Conservation (phyloP, 1,140 invertebrate species). For the Oncopodura yosiiana region DNA sequence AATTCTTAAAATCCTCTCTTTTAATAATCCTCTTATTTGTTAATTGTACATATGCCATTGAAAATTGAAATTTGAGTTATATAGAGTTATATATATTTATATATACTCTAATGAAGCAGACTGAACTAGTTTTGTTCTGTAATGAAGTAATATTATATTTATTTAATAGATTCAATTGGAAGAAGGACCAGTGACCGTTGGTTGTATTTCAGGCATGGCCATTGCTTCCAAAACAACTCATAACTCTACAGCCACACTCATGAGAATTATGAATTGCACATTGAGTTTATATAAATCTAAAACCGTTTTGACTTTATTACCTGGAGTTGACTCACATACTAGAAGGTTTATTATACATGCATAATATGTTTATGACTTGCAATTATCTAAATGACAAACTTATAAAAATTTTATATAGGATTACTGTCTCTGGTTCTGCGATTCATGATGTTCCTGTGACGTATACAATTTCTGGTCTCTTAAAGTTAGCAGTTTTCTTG, state of each 20-base stretch:
- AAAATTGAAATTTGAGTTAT: too few species aligned
- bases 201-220: slow-evolving; percentile 46
- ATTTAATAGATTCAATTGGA: slow-evolving; percentile 39
- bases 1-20: too few species aligned
- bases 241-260: slow-evolving; percentile 43
- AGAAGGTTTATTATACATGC: too few species aligned
- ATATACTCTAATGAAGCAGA: too few species aligned
- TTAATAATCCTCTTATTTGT: too few species aligned
- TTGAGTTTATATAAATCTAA: slow-evolving; percentile 36
- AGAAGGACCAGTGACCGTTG: slow-evolving; percentile 36
- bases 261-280: slow-evolving; percentile 47
- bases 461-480: slow-evolving; percentile 56
- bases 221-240: slow-evolving; percentile 45
- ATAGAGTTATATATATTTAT: too few species aligned
- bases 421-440: slow-evolving; percentile 49
- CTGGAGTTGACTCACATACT: slow-evolving; percentile 49
- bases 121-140: too few species aligned
- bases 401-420: too few species aligned
- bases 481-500: too few species aligned
- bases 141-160: slow-evolving; percentile 24
- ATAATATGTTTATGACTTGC: too few species aligned
- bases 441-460: slow-evolving; percentile 56
- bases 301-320: slow-evolving; percentile 48
- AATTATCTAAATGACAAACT: too few species aligned
- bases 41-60: too few species aligned